Evolutionary conservation across 2,888 invertebrate genomes (phyloP), one percentile per base, ranked within the genome.

Genomic region (Zygogramma bicolorata): DNA sequence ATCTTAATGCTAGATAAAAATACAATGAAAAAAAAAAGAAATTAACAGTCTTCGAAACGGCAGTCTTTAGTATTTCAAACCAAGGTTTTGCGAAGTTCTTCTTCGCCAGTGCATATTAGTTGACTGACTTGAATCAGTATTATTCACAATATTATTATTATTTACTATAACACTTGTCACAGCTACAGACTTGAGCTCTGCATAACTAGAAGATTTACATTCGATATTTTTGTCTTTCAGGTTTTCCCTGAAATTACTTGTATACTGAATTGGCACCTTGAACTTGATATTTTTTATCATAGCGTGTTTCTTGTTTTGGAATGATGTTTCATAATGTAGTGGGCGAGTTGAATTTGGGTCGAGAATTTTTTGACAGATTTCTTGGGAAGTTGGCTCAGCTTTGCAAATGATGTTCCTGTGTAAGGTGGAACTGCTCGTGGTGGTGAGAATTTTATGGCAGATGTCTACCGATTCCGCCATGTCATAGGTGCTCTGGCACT

Each of bases 91-190:
- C 15, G 85, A 85, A 22, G 86, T 86, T 68, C 86, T 86, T 76
- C 89, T 87, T 49, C 89, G 86, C 89, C 89, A 90, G 77, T 89
- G 89, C 72, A 88, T 84, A 75, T 87, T 88, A 69, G 74, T 81
- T n/a, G 77, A 74, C 59, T 74, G 68, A 18, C 46, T 63, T 13
- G 59, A 46, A 34, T 63, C 65, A 62, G 63, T 66, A 18, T 62
- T 65, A 63, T 20, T 42, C 1, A 38, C 29, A 58, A 15, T 31
- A 40, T 80, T 77, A 69, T 70, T 77, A 69, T 76, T 81, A 66
- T 84, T 85, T 59, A 85, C 85, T 75, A 85, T 86, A 62, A 85
- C 84, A 77, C 84, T 84, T 27, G 80, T 79, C 61, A 78, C 79
- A 40, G 75, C 71, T 29, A 79, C 72, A 25, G 79, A 79, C 58